Base-by-base conservation (phyloP, 1,140 invertebrate genomes). In the Drosophila equinoxialis region DNA sequence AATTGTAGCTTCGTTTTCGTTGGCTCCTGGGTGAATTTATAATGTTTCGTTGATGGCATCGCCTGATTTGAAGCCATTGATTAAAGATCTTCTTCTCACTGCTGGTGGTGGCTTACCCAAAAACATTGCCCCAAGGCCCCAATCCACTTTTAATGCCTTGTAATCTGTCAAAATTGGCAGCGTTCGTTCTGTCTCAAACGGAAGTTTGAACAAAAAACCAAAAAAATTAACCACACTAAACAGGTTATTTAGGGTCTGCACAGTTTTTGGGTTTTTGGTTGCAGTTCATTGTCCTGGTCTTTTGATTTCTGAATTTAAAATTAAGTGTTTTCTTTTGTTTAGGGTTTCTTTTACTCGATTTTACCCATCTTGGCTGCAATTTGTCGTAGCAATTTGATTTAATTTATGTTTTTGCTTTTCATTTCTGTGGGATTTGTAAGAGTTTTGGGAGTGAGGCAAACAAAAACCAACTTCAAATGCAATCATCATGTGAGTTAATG, bases 111-210 rank as follows among this genome's bases (percentile, higher is more conserved):
- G 84, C 80, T 83, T 84, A 89, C 73, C 68, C 64, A 66, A 58
- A 68, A 66, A 62, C 17, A 54, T 41, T 33, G 37, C 61, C 76
- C 68, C 39, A 13, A 41, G 66, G 57, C 17, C 26, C 62, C 45
- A 51, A 51, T 64, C 30, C 41, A 51, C n/a, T 8, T 26, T 59
- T 68, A 66, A 71, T 83, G 84, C 81, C 84, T 89, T 87, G 84
- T 87, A 87, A 87, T 87, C 84, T 87, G 84, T 87, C 84, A 87
- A 87, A 87, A 87, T 87, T 87, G 78, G 80, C 73, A 74, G 81
- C 42, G 51, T 80, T 80, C 68, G 72, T 60, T 79, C 51, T 11
- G 48, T 60, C 10, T 51, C 63, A 80, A 87, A 70, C 84, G 84
- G 84, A 87, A 87, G 83, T 87, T 68, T 17, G 45, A 35, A 64